A percentile compares a stretch with the other conserved stretches of the same genome.
Conservation (phyloP, 2,113 vertebrate genomes). For the Epinephelus fuscoguttatus region DNA sequence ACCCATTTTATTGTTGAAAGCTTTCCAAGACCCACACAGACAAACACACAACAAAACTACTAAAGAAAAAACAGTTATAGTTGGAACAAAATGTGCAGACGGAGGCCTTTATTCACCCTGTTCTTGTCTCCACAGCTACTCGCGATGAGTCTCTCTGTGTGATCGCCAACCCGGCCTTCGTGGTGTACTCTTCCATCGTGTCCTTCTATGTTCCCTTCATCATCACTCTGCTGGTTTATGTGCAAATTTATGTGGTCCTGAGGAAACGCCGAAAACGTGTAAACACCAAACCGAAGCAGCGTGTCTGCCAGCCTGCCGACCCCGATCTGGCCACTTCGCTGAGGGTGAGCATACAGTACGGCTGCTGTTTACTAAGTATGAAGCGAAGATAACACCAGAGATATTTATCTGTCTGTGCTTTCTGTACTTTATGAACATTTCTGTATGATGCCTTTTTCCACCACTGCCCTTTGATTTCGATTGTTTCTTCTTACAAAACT, state of each 20-base stretch:
- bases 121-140: constrained; percentile 79
- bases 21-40: not conserved
- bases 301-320: constrained; percentile 64
- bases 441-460: not conserved
- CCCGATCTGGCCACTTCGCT: constrained; percentile 70
- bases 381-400: not conserved
- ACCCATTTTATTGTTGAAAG: not conserved
- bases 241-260: constrained; percentile 88
- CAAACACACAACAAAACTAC: not conserved
- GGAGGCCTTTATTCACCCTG: constrained; percentile 17
- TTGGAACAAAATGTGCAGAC: not conserved
- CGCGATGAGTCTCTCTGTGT: constrained; percentile 83
- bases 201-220: constrained; percentile 89
- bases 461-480: constrained; percentile 1
- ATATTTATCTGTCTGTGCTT: constrained; percentile 2
- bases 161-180: constrained; percentile 87
- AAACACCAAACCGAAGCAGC: constrained; percentile 84
- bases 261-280: constrained; percentile 86
- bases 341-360: constrained; percentile 77
- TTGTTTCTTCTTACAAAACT: constrained; percentile 27
- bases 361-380: not conserved
- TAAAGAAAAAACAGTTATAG: not conserved
- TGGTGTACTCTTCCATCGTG: constrained; percentile 88
- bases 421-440: constrained; percentile 1
- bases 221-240: constrained; percentile 87